phyloP scores from a whole-genome alignment of 1,140 invertebrate genomes.

The Drosophila subpulchrella region DNA sequence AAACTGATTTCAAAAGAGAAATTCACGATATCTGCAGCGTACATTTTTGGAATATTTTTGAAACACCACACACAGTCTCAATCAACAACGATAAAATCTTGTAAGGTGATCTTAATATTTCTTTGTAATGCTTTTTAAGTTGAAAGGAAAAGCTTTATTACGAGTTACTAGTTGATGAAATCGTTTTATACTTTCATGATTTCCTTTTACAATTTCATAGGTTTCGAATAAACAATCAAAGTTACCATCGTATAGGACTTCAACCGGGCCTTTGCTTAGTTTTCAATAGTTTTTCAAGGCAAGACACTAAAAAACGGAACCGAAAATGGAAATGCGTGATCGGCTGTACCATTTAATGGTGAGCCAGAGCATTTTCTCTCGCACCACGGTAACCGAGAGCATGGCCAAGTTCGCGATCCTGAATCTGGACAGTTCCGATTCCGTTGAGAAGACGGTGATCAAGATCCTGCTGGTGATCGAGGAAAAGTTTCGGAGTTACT shows the following conservation, averaged over 20 bases:
- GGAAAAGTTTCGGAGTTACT: constrained; percentile 29
- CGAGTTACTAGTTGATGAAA: too few species aligned
- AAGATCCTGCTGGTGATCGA: constrained; percentile 40
- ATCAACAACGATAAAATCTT: too few species aligned
- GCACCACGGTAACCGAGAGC: constrained; percentile 12
- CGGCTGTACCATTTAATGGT: constrained; percentile 6
- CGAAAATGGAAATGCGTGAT: not conserved
- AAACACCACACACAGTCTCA: too few species aligned
- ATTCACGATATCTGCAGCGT: too few species aligned
- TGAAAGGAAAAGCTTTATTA: too few species aligned
- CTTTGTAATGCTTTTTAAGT: too few species aligned
- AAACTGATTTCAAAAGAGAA: too few species aligned
- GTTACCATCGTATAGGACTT: not conserved
- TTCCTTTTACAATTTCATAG: too few species aligned
- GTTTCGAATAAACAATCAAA: too few species aligned
- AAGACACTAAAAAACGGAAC: not conserved
- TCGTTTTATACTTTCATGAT: too few species aligned
- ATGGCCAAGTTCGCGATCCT: not conserved
- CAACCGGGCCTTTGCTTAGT: not conserved
- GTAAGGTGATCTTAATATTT: too few species aligned
- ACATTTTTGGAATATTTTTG: too few species aligned
- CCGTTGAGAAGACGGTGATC: constrained; percentile 5
- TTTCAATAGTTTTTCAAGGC: not conserved
- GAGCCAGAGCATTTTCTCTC: not conserved
- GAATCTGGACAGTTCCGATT: not conserved